Conservation (phyloP, 2,797 vertebrate genomes). For the Tamandua tetradactyla region DNA sequence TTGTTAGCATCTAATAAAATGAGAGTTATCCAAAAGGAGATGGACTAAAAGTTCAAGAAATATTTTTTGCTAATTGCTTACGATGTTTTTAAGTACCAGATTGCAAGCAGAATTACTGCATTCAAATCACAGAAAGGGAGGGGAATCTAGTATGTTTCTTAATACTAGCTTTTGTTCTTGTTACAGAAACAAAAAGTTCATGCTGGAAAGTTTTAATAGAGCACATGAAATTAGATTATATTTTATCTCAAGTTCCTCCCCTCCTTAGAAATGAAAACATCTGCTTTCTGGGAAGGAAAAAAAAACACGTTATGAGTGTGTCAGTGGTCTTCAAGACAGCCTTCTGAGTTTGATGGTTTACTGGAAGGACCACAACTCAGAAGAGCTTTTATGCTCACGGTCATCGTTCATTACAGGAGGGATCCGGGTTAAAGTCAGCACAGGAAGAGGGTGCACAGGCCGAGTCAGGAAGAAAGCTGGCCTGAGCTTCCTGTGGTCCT, state of each 20-base stretch:
- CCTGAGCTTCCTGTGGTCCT: too few relatives aligned
- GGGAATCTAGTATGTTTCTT: neutral
- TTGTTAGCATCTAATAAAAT: slow-evolving; percentile 26
- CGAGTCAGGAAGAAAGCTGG: neutral
- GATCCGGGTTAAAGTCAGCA: too few relatives aligned
- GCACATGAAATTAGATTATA: slow-evolving; percentile 23
- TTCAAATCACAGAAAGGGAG: slow-evolving; percentile 15
- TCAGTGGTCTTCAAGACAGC: neutral
- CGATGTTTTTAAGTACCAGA: slow-evolving; percentile 36
- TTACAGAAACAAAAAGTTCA: neutral
- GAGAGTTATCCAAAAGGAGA: neutral
- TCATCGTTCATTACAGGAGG: too few relatives aligned
- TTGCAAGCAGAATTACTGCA: neutral
- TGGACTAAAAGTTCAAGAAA: neutral
- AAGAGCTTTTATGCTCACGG: neutral
- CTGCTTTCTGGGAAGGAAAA: slow-evolving; percentile 48
- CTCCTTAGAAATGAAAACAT: slow-evolving; percentile 27
- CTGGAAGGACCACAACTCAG: neutral
- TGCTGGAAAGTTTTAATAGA: slow-evolving; percentile 34
- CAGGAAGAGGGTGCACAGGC: too few relatives aligned
- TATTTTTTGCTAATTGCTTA: neutral
- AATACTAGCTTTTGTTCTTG: slow-evolving; percentile 25
- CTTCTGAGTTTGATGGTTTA: neutral
- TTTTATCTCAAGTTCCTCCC: slow-evolving; percentile 47
- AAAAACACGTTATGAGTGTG: neutral